Evolutionary conservation across 1,140 invertebrate species (phyloP), one percentile per base, ranked within the genome.

Genomic region (Orius insidiosus): DNA sequence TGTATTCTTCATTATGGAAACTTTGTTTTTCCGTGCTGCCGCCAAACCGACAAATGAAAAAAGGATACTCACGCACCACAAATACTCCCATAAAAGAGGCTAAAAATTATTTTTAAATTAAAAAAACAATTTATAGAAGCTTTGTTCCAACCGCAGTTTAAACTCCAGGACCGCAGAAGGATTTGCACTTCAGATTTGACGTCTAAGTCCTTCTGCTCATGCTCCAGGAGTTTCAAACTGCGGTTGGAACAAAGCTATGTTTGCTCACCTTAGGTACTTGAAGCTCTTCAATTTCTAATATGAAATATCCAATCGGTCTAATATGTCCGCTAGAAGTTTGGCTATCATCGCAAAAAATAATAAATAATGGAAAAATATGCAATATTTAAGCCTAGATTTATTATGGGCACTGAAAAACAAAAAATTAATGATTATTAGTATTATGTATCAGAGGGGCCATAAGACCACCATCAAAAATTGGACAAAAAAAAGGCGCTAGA

Each of bases 51-150:
- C 60, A 60, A 92, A 80, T 34, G 84, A 83, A 33, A 86, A n/a
- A n/a, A 89, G 61, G 44, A 93, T 63, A 54, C 87, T 92, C 3
- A 76, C 65, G 53, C 85, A 78, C 92, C 92, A 97, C 52, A 87
- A 73, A 60, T 90, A 96, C 66, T 97, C 90, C 90, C 92, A 97
- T 64, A 76, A 73, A 19, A 85, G 60, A 18, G 87, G 85, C 75
- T 85, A 58, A 48, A 67, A 51, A 56, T 39, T n/a, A n/a, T n/a
- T n/a, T n/a, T n/a, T n/a, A n/a, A n/a, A n/a, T n/a, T n/a, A n/a
- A n/a, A n/a, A n/a, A n/a, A n/a, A n/a, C n/a, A n/a, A n/a, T n/a
- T n/a, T n/a, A n/a, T n/a, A n/a, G n/a, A n/a, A n/a, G n/a, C n/a
- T n/a, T n/a, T n/a, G n/a, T n/a, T n/a, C n/a, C n/a, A n/a, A n/a